Base-by-base conservation (phyloP, 2,113 vertebrate species). In the Neomonachus schauinslandi region DNA sequence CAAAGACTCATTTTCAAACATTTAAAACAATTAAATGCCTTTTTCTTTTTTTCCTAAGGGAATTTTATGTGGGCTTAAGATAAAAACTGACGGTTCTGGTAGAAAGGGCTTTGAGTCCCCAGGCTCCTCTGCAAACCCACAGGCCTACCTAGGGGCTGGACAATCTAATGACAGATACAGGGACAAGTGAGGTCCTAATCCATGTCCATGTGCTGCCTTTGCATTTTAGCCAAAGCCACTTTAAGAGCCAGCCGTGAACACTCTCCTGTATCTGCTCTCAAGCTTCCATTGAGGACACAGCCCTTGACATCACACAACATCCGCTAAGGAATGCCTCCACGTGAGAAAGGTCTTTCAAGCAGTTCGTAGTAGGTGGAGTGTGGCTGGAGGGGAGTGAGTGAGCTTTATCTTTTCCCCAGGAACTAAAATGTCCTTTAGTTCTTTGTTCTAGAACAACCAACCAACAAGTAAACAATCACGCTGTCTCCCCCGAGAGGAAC, bases 221-320 rank as follows among this genome's bases (percentile, higher is more conserved):
- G 55, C 14, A 5, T 97, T 85, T 82, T 76, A 67, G 72, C n/a
- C 28, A n/a, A 93, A 57, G 26, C 42, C 33, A 2, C 59, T 5
- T 22, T 21, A 72, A 76, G 80, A 46, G 49, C 6, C 36, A 79
- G 46, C 19, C 0, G 0, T 3, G 55, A 21, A 31, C 49, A 16
- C 5, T n/a, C 14, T 31, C 9, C 55, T 21, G 9, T 16, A 14
- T 69, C 65, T 89, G 31, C 42, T 31, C 0, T 24, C 16, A 33
- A 26, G 74, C 21, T 39, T 55, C 4, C 0, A 1, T 2, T 19
- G 69, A 55, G 95, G 67, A 87, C 19, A 19, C 31, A 3, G 12
- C 7, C 16, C 14, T 5, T 18, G 24, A 1, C 8, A 6, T 59
- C 42, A 9, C 2, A 7, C 7, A 4, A 2, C 2, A 3, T 36